Percentiles rank a stretch among this genome's conserved stretches.
Conservation (phyloP, 2,888 invertebrate species). For the Himalopsyche japonica region DNA sequence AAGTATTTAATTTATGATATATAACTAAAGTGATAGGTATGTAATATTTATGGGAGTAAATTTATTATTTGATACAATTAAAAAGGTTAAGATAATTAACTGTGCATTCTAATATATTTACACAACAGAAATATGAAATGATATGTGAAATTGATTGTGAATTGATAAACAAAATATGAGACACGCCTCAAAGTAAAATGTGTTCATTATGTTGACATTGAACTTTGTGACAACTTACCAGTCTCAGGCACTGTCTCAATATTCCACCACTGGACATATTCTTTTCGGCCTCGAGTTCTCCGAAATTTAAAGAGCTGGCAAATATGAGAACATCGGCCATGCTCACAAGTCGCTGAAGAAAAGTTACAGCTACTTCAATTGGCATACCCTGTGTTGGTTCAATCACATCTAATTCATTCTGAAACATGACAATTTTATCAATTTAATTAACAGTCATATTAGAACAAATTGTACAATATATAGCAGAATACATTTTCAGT, state of each 20-base stretch:
- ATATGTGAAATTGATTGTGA: background rate
- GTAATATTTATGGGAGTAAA: background rate
- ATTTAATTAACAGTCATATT: background rate
- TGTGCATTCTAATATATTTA: background rate
- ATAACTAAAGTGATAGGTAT: no score
- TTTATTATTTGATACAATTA: background rate
- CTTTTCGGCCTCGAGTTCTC: constrained; percentile 97
- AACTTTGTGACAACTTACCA: constrained; percentile 66
- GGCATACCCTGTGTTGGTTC: constrained; percentile 99
- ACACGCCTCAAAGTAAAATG: background rate
- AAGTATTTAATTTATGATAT: background rate
- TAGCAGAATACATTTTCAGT: no score
- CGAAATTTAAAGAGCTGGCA: constrained; percentile 96
- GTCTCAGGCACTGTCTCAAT: constrained; percentile 89
- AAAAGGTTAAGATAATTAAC: background rate
- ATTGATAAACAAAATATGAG: background rate
- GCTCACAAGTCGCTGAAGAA: constrained; percentile 96
- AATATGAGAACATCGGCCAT: constrained; percentile 99
- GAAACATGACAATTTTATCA: constrained; percentile 38
- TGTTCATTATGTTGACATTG: background rate
- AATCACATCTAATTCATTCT: constrained; percentile 98
- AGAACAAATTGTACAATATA: no score
- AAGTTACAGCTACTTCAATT: constrained; percentile 96
- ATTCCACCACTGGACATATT: constrained; percentile 99
- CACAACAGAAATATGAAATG: background rate